Conservation (phyloP, 2,113 vertebrate genomes). For the Paradoxurus hermaphroditus region DNA sequence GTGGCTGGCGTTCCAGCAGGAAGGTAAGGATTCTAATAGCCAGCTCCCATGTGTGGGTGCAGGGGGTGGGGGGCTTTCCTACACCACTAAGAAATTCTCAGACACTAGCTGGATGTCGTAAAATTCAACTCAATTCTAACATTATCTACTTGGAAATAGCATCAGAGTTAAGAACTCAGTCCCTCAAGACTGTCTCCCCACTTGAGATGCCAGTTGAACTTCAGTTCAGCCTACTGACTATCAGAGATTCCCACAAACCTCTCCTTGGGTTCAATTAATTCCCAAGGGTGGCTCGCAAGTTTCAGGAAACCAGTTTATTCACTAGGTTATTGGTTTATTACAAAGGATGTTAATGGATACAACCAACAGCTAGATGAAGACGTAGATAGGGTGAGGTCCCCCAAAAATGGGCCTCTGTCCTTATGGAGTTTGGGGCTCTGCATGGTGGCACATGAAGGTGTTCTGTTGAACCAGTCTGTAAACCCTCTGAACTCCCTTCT, state of each 20-base stretch:
- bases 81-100: background rate
- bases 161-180: background rate
- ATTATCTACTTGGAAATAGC: background rate
- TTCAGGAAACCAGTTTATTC: background rate
- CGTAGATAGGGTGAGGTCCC: background rate
- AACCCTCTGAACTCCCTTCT: background rate
- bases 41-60: background rate
- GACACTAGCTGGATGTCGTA: background rate
- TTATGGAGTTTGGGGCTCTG: background rate
- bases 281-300: background rate
- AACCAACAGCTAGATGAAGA: background rate
- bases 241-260: background rate
- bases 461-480: background rate
- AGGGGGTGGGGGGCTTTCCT: background rate
- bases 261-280: background rate
- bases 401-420: background rate
- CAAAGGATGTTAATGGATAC: background rate
- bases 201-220: background rate
- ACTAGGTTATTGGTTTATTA: background rate
- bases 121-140: background rate
- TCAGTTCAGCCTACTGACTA: background rate
- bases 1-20: background rate
- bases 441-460: background rate
- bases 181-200: background rate
- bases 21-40: background rate